Evolutionary conservation across 2,113 vertebrate species (phyloP).

Genomic region (Desmodus rotundus): DNA sequence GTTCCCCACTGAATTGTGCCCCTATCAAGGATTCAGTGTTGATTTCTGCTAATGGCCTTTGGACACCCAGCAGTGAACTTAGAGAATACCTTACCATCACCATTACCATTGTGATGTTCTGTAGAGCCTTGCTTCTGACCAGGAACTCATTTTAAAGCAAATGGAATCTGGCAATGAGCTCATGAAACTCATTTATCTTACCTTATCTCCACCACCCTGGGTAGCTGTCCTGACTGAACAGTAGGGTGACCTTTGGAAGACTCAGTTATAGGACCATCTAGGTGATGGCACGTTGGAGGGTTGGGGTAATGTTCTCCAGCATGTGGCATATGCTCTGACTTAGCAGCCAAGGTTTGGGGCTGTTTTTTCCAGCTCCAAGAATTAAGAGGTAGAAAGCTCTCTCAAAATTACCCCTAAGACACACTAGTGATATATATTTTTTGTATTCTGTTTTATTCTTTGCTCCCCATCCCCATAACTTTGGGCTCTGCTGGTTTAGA

Average conservation of each 20-base stretch:
- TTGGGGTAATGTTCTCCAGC: background rate
- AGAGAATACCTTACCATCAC: background rate
- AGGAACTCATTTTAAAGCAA: background rate
- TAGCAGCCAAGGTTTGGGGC: background rate
- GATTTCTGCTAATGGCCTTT: background rate
- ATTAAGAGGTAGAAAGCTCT: background rate
- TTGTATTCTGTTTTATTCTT: background rate
- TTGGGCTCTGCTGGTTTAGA: background rate
- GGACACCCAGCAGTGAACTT: background rate
- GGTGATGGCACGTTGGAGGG: background rate
- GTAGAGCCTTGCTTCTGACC: background rate
- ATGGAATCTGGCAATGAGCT: background rate
- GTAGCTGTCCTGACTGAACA: background rate
- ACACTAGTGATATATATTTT: background rate
- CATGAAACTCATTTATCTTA: background rate
- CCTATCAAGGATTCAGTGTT: background rate
- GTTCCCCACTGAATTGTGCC: background rate
- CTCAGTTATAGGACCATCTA: background rate
- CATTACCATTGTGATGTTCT: background rate
- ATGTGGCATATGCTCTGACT: background rate
- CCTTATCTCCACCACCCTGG: background rate
- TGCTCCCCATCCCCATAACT: background rate
- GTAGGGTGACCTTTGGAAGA: background rate
- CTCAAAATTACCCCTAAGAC: background rate
- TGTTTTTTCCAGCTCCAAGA: background rate